Percentiles rank a stretch among this genome's conserved stretches.
Conservation (phyloP, 2,888 invertebrate species). For the Matsumyia berberina region DNA sequence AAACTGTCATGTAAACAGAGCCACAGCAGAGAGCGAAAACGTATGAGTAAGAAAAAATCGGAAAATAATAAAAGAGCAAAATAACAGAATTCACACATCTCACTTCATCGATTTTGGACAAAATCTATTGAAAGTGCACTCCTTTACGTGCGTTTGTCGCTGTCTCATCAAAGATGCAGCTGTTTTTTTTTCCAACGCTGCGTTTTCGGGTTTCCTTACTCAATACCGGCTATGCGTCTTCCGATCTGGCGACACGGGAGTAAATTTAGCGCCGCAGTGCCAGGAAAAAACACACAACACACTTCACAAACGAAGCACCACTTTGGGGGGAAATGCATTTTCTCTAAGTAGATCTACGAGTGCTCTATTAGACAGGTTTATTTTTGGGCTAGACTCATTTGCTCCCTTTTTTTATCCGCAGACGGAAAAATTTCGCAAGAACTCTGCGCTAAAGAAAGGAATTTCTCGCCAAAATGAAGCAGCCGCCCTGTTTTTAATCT, state of each 20-base stretch:
- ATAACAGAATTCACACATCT: slow-evolving; percentile 61
- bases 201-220: slow-evolving; percentile 2
- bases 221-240: slow-evolving; percentile 29
- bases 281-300: slow-evolving; percentile 25
- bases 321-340: slow-evolving; percentile 52
- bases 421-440: slow-evolving; percentile 50
- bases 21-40: slow-evolving; percentile 54
- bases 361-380: slow-evolving; percentile 45
- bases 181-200: slow-evolving; percentile 33
- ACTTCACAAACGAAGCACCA: slow-evolving; percentile 20
- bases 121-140: slow-evolving; percentile 63
- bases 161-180: slow-evolving; percentile 43
- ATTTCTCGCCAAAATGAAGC: slow-evolving; percentile 41
- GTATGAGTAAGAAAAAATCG: slow-evolving; percentile 46
- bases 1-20: slow-evolving; percentile 70
- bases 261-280: slow-evolving; percentile 39
- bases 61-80: slow-evolving; percentile 29
- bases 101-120: slow-evolving; percentile 75
- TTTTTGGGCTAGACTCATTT: slow-evolving; percentile 57
- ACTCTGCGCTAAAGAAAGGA: slow-evolving; percentile 32
- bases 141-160: slow-evolving; percentile 22
- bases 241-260: slow-evolving; percentile 31
- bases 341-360: slow-evolving; percentile 26
- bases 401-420: slow-evolving; percentile 48
- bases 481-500: slow-evolving; percentile 65